A percentile compares a stretch with the other conserved stretches of the same genome.
phyloP scores from a whole-genome alignment of 2,888 invertebrate genomes.

The Scrobipalpa costella region DNA sequence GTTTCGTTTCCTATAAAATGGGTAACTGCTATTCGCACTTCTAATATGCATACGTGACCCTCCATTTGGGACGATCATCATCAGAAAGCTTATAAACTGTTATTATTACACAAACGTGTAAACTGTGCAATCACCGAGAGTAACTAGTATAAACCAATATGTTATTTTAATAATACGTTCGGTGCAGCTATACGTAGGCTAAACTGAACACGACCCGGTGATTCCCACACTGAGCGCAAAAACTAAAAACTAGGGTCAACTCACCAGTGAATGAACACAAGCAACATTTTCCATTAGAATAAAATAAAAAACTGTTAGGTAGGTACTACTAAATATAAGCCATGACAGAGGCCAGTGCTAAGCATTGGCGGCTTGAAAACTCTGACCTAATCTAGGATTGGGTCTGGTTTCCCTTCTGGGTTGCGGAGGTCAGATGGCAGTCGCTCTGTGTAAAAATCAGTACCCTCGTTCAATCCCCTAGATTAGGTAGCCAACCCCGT shows the following conservation, averaged over 20 bases:
- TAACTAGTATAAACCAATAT: constrained; percentile 47
- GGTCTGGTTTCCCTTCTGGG: too few relatives aligned
- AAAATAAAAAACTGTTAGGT: too few relatives aligned
- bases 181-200: constrained; percentile 43
- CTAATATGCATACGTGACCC: background rate
- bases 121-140: constrained; percentile 36
- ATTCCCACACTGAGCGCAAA: constrained; percentile 45
- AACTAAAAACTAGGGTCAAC: background rate
- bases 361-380: too few relatives aligned
- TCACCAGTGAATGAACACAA: too few relatives aligned
- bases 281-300: too few relatives aligned
- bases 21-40: background rate
- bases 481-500: too few relatives aligned
- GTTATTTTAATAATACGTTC: constrained; percentile 47
- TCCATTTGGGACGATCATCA: background rate
- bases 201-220: constrained; percentile 47
- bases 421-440: too few relatives aligned
- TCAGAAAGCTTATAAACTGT: background rate
- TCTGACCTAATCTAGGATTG: too few relatives aligned
- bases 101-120: constrained; percentile 33
- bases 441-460: too few relatives aligned
- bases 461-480: too few relatives aligned
- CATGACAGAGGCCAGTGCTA: too few relatives aligned
- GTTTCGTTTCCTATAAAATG: background rate
- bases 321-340: too few relatives aligned